Base-by-base conservation (phyloP, 92 coral and sea anemone species). In the Desmophyllum pertusum region DNA sequence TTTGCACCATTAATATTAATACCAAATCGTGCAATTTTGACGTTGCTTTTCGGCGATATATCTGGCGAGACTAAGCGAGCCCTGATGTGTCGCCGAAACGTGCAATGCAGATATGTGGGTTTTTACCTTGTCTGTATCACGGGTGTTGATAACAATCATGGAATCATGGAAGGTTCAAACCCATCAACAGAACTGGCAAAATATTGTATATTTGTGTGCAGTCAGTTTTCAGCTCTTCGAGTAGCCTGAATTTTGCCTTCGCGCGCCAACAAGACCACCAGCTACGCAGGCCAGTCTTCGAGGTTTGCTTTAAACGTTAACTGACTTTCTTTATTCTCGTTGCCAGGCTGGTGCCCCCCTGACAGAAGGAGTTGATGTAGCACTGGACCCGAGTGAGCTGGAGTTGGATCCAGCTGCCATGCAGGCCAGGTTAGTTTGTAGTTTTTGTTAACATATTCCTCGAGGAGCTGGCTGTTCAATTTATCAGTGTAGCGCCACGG, bases 371-470 rank as follows among this genome's bases (percentile, higher is more conserved):
- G 89, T 97, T 30, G 98, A 97, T 76, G 99, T 97, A 39, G 99
- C 99, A 27, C 87, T 97, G 66, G 99, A 97, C 77, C 99, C 99
- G 25, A 97, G 99, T 81, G 99, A 97, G 80, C 62, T 97, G 87
- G 99, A 97, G 83, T 87, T 97, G 50, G 99, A 97, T 71, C 98
- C 99, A 25, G 95, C 98, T 40, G 99, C 99, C n/a, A 97, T 97
- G 99, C 99, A 97, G 76, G 99, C 99, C 66, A 93, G 99, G 99
- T 97, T 88, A 65, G 87, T 46, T 15, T 71, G 7, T 29, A 42
- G 1, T 10, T 15, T n/a, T 21, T 53, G 66, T 33, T 53, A 10
- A 19, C 13, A 4, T 31, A 1, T 65, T 3, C 27, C 3, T 59
- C 15, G 35, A 62, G 35, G 14, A n/a, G n/a, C n/a, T n/a, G n/a